phyloP scores from a whole-genome alignment of 2,797 vertebrate genomes.

The Sarcoramphus papa region DNA sequence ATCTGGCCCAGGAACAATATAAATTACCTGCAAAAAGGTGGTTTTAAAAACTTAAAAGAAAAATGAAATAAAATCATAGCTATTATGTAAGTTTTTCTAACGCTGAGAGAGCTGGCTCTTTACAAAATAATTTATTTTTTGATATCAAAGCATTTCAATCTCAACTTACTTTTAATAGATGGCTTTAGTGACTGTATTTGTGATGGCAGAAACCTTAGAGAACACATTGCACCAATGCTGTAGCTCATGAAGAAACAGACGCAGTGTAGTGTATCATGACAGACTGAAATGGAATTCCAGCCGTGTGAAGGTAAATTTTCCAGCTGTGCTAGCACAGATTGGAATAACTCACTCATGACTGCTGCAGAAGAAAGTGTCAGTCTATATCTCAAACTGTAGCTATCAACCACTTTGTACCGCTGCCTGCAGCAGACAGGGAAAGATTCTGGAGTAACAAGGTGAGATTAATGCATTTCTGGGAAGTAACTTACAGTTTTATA shows the following conservation, averaged over 20 bases:
- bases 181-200: slow-evolving; percentile 44
- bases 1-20: not conserved
- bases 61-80: not conserved
- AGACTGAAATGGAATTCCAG: slow-evolving; percentile 74
- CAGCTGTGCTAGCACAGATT: slow-evolving; percentile 67
- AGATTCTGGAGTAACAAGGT: slow-evolving; percentile 26
- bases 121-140: slow-evolving; percentile 21
- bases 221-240: not conserved
- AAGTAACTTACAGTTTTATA: not conserved
- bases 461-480: slow-evolving; percentile 43
- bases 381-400: slow-evolving; percentile 68
- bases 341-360: slow-evolving; percentile 77
- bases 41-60: not conserved
- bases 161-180: slow-evolving; percentile 40
- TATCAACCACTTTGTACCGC: slow-evolving; percentile 56
- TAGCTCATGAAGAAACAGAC: slow-evolving; percentile 63
- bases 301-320: slow-evolving; percentile 75
- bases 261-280: slow-evolving; percentile 76
- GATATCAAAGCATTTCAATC: not conserved
- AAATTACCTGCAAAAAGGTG: not conserved
- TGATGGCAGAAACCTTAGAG: slow-evolving; percentile 49
- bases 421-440: not conserved
- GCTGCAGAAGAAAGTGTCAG: slow-evolving; percentile 66
- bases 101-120: not conserved
- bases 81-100: not conserved